A percentile compares a stretch with the other conserved stretches of the same genome.
These are phyloP conservation scores for Hetaerina titia DNA, from an alignment of 2,888 invertebrate genomes.

Conservation along the genomic window DNA sequence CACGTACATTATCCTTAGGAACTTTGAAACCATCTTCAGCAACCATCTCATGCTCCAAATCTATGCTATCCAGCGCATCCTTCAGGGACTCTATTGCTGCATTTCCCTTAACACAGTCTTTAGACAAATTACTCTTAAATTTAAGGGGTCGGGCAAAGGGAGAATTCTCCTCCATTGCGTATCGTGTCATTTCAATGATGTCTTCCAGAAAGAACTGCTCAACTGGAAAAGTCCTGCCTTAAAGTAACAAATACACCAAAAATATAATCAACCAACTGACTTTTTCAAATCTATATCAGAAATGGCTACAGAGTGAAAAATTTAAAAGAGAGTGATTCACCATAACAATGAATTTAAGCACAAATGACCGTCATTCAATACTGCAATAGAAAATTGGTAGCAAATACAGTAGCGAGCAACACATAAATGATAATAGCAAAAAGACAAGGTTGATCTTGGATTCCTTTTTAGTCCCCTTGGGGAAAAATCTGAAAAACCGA, in stretches of 20 bases:
- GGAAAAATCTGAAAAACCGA: too few relatives aligned
- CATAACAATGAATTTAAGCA: too few relatives aligned
- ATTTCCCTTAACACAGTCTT: conserved; percentile 68
- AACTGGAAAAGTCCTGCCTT: conserved; percentile 89
- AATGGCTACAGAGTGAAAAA: background rate
- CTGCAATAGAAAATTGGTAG: too few relatives aligned
- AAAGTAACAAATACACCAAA: conserved; percentile 68
- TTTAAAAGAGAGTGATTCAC: too few relatives aligned
- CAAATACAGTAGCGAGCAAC: too few relatives aligned
- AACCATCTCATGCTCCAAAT: conserved; percentile 83
- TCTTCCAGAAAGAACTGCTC: conserved; percentile 90
- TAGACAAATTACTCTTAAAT: conserved; percentile 60
- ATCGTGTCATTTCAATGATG: conserved; percentile 83
- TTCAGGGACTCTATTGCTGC: conserved; percentile 53
- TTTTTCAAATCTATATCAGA: background rate
- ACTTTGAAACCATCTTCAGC: conserved; percentile 77
- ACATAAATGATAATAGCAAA: too few relatives aligned
- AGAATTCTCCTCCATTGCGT: conserved; percentile 82
- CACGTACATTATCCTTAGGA: conserved; percentile 82
- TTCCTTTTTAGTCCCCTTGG: too few relatives aligned
- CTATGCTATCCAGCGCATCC: conserved; percentile 77
- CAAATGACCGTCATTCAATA: too few relatives aligned
- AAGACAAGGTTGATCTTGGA: too few relatives aligned
- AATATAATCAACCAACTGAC: background rate
- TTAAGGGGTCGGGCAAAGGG: conserved; percentile 79